Conservation (phyloP, 2,113 vertebrate genomes). For the Notarius quadriscutis region DNA sequence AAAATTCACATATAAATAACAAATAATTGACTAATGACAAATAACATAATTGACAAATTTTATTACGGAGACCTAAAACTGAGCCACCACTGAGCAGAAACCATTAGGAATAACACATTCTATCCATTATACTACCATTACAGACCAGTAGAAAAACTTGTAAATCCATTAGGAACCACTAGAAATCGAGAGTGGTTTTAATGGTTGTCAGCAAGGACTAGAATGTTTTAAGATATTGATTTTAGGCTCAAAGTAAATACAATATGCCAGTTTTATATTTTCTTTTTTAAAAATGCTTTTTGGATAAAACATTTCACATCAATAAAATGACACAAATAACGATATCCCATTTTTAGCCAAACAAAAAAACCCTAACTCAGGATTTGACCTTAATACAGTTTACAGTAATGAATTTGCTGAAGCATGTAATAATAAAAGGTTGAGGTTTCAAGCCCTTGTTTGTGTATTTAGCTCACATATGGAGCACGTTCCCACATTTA, state of each 20-base stretch:
- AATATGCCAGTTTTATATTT: neutral
- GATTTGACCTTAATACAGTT: neutral
- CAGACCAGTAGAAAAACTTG: neutral
- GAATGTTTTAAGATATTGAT: no score
- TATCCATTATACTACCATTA: neutral
- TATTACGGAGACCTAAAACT: no score
- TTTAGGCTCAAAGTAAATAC: no score
- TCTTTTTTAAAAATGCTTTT: no score
- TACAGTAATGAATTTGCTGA: neutral
- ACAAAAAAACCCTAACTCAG: neutral
- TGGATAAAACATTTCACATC: no score
- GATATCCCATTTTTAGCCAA: no score
- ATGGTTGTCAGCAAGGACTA: neutral
- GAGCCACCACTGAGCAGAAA: neutral
- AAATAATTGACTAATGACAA: no score
- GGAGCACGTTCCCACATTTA: slow-evolving; percentile 8
- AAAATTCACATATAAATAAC: no score
- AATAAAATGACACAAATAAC: no score
- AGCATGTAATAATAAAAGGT: slow-evolving; percentile 9
- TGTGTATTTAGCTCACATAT: neutral
- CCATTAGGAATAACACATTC: neutral
- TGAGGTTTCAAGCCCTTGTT: neutral
- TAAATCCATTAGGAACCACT: neutral
- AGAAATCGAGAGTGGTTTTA: neutral
- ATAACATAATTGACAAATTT: no score